Percentiles rank a stretch among this genome's conserved stretches.
Conservation (phyloP, 2,797 vertebrate genomes). For the Cephalopachus bancanus region DNA sequence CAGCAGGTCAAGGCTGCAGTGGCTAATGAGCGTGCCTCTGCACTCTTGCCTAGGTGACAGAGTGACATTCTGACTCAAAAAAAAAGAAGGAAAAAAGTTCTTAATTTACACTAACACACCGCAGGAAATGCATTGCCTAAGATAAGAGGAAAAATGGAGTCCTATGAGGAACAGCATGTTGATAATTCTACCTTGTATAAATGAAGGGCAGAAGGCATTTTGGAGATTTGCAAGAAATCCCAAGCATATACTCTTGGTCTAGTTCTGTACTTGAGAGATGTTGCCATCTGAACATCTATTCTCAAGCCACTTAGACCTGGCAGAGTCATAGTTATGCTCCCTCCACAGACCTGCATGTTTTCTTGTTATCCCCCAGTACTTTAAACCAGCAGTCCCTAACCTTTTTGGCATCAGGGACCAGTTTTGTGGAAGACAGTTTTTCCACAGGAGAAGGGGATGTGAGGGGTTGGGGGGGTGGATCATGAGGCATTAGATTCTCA, state of each 20-base stretch:
- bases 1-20: too few species aligned
- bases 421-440: too few species aligned
- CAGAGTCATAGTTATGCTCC: accelerated
- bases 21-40: too few species aligned
- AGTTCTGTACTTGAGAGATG: neutral
- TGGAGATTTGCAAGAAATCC: neutral
- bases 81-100: neutral
- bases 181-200: neutral
- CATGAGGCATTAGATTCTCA: too few species aligned
- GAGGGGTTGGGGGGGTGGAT: too few species aligned
- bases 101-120: neutral
- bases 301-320: neutral
- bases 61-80: too few species aligned
- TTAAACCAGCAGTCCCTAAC: too few species aligned
- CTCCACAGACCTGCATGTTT: neutral
- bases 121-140: neutral
- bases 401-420: too few species aligned
- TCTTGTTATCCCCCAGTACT: neutral
- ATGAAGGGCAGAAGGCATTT: neutral
- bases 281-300: neutral
- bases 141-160: neutral
- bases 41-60: too few species aligned
- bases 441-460: too few species aligned
- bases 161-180: neutral
- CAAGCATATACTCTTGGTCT: neutral